phyloP scores from a whole-genome alignment of 2,888 invertebrate genomes.

The Tetanocera ferruginea region DNA sequence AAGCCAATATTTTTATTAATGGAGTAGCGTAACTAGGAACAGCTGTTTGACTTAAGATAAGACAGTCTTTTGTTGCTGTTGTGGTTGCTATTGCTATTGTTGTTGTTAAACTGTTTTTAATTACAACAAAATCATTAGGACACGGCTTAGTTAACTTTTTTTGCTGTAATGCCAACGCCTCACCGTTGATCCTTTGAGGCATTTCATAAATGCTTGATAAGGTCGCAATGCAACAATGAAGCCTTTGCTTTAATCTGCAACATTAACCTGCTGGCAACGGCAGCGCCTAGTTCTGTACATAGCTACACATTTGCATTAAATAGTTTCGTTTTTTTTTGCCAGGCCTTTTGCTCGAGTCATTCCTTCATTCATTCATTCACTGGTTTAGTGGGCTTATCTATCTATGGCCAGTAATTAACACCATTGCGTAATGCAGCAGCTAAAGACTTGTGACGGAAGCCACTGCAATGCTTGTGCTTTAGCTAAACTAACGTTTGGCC shows the following conservation, averaged over 20 bases:
- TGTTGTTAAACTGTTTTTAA: slow-evolving; percentile 2
- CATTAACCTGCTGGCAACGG: neutral
- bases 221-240: neutral
- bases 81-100: neutral
- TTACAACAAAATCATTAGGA: slow-evolving; percentile 1
- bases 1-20: neutral
- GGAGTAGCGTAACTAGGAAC: neutral
- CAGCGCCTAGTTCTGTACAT: neutral
- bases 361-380: neutral
- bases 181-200: neutral
- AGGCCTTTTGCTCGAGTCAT: neutral
- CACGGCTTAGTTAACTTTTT: neutral
- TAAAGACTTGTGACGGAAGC: slow-evolving; percentile 40
- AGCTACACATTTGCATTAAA: neutral
- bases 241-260: neutral
- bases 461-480: neutral
- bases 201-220: too few species aligned
- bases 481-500: neutral
- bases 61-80: neutral
- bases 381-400: slow-evolving; percentile 32
- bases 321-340: neutral
- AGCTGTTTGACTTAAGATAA: neutral
- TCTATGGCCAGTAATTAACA: slow-evolving; percentile 62
- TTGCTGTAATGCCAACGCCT: neutral
- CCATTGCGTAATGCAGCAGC: slow-evolving; percentile 67